These are phyloP conservation scores for Epinephelus moara DNA, from an alignment of 2,113 vertebrate species.

Conservation along the genomic window DNA sequence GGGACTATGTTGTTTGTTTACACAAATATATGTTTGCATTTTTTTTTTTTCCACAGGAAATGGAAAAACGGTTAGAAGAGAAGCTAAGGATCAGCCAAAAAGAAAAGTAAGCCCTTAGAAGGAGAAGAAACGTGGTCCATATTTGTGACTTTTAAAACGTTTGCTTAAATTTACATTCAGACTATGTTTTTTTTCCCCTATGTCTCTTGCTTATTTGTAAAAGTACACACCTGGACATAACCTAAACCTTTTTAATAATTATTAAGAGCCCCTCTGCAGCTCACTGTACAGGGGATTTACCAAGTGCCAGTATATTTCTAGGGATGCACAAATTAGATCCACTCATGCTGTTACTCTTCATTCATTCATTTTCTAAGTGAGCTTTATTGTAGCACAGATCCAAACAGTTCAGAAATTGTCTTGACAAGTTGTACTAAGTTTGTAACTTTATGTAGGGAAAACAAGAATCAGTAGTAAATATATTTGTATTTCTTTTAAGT, in stretches of 20 bases:
- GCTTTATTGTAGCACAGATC: not conserved
- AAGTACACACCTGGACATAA: not conserved
- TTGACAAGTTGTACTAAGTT: not conserved
- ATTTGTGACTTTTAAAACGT: not conserved
- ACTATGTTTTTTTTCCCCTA: not conserved
- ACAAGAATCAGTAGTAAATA: not conserved
- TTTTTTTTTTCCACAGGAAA: constrained; percentile 87
- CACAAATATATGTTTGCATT: constrained; percentile 40
- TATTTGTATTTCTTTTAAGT: not conserved
- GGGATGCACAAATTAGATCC: not conserved
- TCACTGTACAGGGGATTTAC: not conserved
- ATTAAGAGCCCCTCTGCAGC: not conserved
- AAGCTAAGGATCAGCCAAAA: constrained; percentile 95
- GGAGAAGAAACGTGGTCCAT: not conserved
- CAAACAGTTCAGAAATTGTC: not conserved
- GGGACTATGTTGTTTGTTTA: constrained; percentile 38
- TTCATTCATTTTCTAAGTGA: not conserved
- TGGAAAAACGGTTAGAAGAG: constrained; percentile 96
- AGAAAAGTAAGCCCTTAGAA: constrained; percentile 89
- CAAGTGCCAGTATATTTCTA: not conserved
- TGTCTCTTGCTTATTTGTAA: not conserved
- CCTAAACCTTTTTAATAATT: not conserved
- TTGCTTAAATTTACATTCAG: not conserved
- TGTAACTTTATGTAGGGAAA: not conserved
- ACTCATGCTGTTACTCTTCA: not conserved